Evolutionary conservation across 2,888 invertebrate species (phyloP).

Genomic region (Erebia epiphron): DNA sequence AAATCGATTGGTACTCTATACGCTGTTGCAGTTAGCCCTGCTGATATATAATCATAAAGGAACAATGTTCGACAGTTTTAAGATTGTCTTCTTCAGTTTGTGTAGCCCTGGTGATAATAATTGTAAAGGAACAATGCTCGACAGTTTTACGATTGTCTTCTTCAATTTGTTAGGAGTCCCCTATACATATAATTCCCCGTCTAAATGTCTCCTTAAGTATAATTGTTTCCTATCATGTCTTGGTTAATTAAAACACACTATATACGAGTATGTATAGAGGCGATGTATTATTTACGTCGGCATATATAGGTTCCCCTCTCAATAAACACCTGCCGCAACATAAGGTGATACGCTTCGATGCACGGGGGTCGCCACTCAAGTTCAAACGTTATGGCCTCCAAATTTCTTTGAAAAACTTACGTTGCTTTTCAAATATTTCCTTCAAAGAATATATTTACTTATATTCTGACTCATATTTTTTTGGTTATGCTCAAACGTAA

Average conservation of each 20-base stretch:
- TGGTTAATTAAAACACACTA: neutral
- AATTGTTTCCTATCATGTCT: neutral
- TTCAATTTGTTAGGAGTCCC: too few relatives aligned
- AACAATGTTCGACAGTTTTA: too few relatives aligned
- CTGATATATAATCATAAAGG: too few relatives aligned
- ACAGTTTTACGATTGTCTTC: too few relatives aligned
- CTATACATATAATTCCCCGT: too few relatives aligned
- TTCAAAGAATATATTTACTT: neutral
- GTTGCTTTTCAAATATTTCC: neutral
- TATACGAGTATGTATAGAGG: neutral
- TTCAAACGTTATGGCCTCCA: conserved; percentile 32
- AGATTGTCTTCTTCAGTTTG: too few relatives aligned
- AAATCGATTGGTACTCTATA: too few relatives aligned
- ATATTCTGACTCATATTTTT: too few relatives aligned
- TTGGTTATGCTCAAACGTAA: neutral
- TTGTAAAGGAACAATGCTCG: too few relatives aligned
- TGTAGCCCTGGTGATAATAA: too few relatives aligned
- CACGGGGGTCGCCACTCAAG: conserved; percentile 35
- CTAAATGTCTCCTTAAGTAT: neutral
- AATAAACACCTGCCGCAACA: conserved; percentile 45
- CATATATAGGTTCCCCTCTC: conserved; percentile 28
- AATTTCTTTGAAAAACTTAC: conserved; percentile 25
- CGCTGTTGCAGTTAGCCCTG: too few relatives aligned
- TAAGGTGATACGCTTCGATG: conserved; percentile 43
- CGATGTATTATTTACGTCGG: conserved; percentile 9